Percentiles rank a stretch among this genome's conserved stretches.
Evolutionary conservation across 2,888 invertebrate species (phyloP).

Genomic region (Pammene fasciana): DNA sequence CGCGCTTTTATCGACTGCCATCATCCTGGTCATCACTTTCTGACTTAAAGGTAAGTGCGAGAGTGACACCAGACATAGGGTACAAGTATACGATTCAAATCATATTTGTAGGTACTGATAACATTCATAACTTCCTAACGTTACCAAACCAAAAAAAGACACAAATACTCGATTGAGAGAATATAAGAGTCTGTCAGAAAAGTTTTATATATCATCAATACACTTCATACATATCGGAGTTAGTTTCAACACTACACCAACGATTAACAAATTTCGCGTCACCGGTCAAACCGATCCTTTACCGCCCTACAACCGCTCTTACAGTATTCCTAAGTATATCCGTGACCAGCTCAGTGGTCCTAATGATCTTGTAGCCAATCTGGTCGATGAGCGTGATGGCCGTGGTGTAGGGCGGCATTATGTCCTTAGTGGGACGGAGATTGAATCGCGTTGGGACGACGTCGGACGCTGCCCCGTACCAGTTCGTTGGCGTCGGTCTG

Average conservation of each 20-base stretch:
- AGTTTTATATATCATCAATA: too few species aligned
- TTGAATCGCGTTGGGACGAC: slow-evolving; percentile 66
- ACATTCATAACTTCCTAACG: too few species aligned
- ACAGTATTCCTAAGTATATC: slow-evolving; percentile 76
- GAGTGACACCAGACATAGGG: too few species aligned
- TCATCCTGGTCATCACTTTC: too few species aligned
- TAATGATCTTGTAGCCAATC: slow-evolving; percentile 77
- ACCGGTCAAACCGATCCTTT: slow-evolving; percentile 27
- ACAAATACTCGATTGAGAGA: too few species aligned
- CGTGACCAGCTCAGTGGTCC: slow-evolving; percentile 76
- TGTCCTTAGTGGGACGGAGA: slow-evolving; percentile 59
- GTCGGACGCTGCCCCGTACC: slow-evolving; percentile 60
- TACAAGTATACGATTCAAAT: too few species aligned
- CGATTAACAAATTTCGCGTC: background rate
- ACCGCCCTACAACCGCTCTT: slow-evolving; percentile 72
- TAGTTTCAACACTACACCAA: background rate
- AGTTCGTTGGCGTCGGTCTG: slow-evolving; percentile 67
- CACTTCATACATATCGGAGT: too few species aligned
- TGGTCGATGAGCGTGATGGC: slow-evolving; percentile 77
- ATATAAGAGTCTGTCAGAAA: too few species aligned
- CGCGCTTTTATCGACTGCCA: too few species aligned
- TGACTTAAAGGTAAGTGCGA: too few species aligned
- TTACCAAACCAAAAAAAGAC: too few species aligned
- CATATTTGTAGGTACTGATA: too few species aligned
- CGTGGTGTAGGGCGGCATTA: slow-evolving; percentile 65